Evolutionary conservation across 2,797 vertebrate species (phyloP).

Genomic region (Ataeniobius toweri): DNA sequence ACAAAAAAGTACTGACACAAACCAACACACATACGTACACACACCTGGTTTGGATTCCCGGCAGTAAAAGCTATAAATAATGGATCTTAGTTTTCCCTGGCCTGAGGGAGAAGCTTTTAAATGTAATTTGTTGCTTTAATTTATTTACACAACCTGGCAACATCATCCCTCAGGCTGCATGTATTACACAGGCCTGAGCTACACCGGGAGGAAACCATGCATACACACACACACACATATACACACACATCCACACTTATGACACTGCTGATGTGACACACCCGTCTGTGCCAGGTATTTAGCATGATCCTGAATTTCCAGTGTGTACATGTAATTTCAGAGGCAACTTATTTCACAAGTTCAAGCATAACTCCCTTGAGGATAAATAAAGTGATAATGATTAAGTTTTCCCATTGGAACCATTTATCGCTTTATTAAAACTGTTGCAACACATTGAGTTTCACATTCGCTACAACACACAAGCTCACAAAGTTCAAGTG

Average conservation of each 20-base stretch:
- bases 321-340: neutral
- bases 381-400: neutral
- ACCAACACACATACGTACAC: slow-evolving; percentile 28
- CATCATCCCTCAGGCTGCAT: slow-evolving; percentile 56
- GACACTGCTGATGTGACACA: neutral
- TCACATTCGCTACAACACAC: neutral
- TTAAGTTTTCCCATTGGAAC: neutral
- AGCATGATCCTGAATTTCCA: neutral
- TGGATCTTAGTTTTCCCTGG: slow-evolving; percentile 67
- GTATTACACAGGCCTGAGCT: slow-evolving; percentile 43
- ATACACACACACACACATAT: neutral
- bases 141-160: slow-evolving; percentile 77
- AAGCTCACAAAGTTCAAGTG: slow-evolving; percentile 1
- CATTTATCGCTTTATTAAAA: neutral
- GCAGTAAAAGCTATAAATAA: slow-evolving; percentile 73
- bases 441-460: neutral
- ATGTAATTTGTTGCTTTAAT: slow-evolving; percentile 80
- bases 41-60: slow-evolving; percentile 63
- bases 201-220: slow-evolving; percentile 2
- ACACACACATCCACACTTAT: neutral
- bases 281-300: slow-evolving; percentile 10
- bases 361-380: neutral
- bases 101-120: slow-evolving; percentile 76
- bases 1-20: slow-evolving; percentile 35
- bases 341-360: slow-evolving; percentile 6